Evolutionary conservation across 2,797 vertebrate species (phyloP), one percentile per base, ranked within the genome.

Genomic region (Iguana delicatissima): DNA sequence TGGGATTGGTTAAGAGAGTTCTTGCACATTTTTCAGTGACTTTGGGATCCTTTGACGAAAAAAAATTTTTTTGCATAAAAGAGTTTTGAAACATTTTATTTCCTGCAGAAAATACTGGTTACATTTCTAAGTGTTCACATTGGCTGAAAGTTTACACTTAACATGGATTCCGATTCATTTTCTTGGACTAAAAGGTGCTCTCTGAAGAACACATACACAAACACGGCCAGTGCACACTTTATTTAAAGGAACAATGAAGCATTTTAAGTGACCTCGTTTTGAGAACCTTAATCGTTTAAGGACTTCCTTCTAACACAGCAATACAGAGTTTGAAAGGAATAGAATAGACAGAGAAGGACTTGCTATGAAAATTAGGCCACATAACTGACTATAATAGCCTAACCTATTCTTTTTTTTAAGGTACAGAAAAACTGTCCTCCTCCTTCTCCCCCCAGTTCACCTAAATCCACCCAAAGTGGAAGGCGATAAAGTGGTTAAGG

Each of bases 381-480:
- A 26, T 46, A 52, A 46, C 42, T 4, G 42, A 86, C 38, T 86
- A 76, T 22, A 86, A 74, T 74, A 57, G 46, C 14, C n/a, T 38
- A 69, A 46, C 62, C 62, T 38, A 67, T 59, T n/a, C n/a, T n/a
- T 59, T 42, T 73, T 52, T 73, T 74, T 22, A 57, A 57, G 50
- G 13, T 38, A 76, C 29, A 69, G 62, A 84, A 84, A 67, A 64
- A 20, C 35, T 46, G 1, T 10, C 35, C 9, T 20, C 2, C 20
- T 18, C 67, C 24, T 12, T 5, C 57, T 59, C 16, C 57, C 16
- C 67, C 57, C 16, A 59, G 18, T 59, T 18, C 57, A 59, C 57
- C 57, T 59, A 59, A 59, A 59, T 4, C 57, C 0, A 0, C 89
- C 13, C 18, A 87, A 50, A 89, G 32, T 46, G 7, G 26, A 72